phyloP scores from a whole-genome alignment of 2,113 vertebrate species.

The Xiphias gladius region DNA sequence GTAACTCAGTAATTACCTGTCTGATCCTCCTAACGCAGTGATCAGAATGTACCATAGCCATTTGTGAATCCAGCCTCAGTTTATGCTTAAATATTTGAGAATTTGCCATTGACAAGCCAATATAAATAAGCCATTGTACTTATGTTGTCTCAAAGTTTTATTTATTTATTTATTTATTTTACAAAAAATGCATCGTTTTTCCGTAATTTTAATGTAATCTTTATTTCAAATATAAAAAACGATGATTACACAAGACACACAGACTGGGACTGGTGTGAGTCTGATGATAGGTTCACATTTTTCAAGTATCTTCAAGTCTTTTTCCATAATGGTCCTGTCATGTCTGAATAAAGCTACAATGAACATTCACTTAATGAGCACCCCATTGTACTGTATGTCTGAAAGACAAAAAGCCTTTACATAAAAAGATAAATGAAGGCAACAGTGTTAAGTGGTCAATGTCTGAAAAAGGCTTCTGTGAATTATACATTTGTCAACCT shows the following conservation, averaged over 20 bases:
- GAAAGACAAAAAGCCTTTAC: background rate
- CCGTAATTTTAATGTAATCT: too few species aligned
- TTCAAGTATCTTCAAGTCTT: background rate
- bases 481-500: background rate
- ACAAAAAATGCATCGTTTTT: too few species aligned
- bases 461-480: too few species aligned
- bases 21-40: too few species aligned
- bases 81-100: background rate
- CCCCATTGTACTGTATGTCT: background rate
- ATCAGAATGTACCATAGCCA: too few species aligned
- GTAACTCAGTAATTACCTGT: background rate
- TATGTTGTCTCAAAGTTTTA: too few species aligned
- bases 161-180: too few species aligned
- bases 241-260: too few species aligned
- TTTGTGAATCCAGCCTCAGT: background rate
- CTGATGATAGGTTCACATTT: background rate
- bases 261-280: too few species aligned
- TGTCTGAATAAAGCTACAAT: background rate
- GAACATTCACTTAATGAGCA: background rate
- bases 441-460: background rate
- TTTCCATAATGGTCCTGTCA: background rate
- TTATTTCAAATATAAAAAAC: background rate
- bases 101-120: background rate
- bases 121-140: too few species aligned
- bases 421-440: background rate